These are phyloP conservation scores for Thymallus thymallus DNA, from an alignment of 2,113 vertebrate genomes.

Conservation along the genomic window DNA sequence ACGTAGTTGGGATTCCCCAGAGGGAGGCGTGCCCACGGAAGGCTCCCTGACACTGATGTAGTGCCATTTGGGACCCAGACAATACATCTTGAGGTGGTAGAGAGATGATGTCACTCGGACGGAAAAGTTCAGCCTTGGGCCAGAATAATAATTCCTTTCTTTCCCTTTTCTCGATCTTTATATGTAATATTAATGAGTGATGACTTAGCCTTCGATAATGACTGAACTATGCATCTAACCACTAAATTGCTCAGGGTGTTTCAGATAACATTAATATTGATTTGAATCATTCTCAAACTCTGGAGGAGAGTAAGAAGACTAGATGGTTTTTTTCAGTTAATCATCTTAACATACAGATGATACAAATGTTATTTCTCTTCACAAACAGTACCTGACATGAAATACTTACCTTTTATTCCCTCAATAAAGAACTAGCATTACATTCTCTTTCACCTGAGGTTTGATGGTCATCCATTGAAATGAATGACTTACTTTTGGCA, in stretches of 20 bases:
- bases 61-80: neutral
- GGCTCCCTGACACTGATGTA: too few relatives aligned
- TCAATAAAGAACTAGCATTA: neutral
- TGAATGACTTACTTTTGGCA: neutral
- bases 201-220: constrained; percentile 15
- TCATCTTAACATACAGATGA: too few relatives aligned
- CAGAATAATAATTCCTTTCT: constrained; percentile 3
- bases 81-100: neutral
- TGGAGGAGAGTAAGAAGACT: neutral
- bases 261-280: neutral
- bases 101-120: constrained; percentile 23
- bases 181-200: constrained; percentile 36
- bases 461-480: neutral
- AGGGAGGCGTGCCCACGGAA: too few relatives aligned
- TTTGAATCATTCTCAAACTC: neutral
- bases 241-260: neutral
- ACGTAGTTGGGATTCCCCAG: too few relatives aligned
- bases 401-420: neutral
- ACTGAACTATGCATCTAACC: constrained; percentile 4
- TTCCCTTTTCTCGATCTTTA: constrained; percentile 6
- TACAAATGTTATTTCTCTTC: neutral
- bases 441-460: neutral
- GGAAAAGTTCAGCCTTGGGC: constrained; percentile 46
- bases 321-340: neutral
- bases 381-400: neutral